Base-by-base conservation (phyloP, 2,888 invertebrate genomes). In the Strigamia transsilvanica region DNA sequence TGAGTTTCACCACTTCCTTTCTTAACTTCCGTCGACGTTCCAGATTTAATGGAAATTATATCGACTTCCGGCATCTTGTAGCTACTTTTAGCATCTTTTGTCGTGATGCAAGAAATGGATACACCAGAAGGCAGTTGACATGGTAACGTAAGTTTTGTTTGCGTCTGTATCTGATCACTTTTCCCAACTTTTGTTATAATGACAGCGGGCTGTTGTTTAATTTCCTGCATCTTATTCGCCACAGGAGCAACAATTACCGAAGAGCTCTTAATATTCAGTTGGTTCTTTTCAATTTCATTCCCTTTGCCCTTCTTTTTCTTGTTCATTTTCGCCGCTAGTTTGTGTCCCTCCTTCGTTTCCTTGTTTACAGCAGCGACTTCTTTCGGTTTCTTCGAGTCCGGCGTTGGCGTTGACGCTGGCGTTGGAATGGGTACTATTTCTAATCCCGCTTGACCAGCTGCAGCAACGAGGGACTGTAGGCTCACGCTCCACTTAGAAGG, bases 401-500 rank as follows among this genome's bases (percentile, higher is more conserved):
- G 27, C 27, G 27, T 27, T 27, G 27, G 27, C 3, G 27, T 27
- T 27, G 27, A 9, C 7, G 46, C 1, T 34, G 81, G 66, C 2
- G 80, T 51, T 32, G 81, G 66, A 38, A 81, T 34, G 32, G 81
- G 81, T 21, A 81, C 81, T 61, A 81, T 81, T 66, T 81, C 81
- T 34, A 81, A 38, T 18, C 81, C 81, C 12, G 66, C 81, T 42
- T 81, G 81, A 6, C 81, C 81, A n/a, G 81, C 81, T 9, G 81
- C 81, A 15, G 81, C 81, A 61, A 81, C 66, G 10, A 81, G 42
- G 3, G 81, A 81, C 66, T 81, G 81, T 18, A 81, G n/a, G 27
- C 81, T 81, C 10, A 81, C 23, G 13, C 61, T 61, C 66, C 81
- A 66, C n/a, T 81, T 81, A 15, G 34, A 41, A 51, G 12, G 10